A percentile compares a stretch with the other conserved stretches of the same genome.
Conservation (phyloP, 2,797 vertebrate genomes). For the Pterois miles region DNA sequence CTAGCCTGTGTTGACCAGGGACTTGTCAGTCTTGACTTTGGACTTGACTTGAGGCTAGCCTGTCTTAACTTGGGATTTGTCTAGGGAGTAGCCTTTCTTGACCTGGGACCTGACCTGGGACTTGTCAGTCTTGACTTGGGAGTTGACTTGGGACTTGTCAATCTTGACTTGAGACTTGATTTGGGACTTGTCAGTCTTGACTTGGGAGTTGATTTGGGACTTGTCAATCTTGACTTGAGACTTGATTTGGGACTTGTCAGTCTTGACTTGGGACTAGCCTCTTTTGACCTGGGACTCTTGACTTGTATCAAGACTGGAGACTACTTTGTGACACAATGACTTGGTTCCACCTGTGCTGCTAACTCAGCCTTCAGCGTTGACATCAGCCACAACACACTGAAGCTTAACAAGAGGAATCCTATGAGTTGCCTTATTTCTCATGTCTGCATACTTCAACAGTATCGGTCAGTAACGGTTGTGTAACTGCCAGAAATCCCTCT, state of each 20-base stretch:
- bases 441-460: neutral
- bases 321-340: neutral
- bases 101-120: neutral
- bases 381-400: neutral
- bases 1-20: too few relatives aligned
- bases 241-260: neutral
- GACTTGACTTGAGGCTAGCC: too few relatives aligned
- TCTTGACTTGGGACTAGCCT: neutral
- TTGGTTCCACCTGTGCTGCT: neutral
- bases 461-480: neutral
- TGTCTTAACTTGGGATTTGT: too few relatives aligned
- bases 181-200: too few relatives aligned
- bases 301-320: neutral
- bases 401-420: neutral
- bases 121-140: neutral
- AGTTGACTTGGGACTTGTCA: neutral
- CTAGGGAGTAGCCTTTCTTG: too few relatives aligned
- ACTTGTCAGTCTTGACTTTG: neutral
- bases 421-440: neutral
- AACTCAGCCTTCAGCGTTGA: neutral
- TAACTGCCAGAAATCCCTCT: slow-evolving; percentile 8
- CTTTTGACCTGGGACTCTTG: neutral
- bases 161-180: neutral
- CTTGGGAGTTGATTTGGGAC: neutral
- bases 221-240: neutral